Base-by-base conservation (phyloP, 2,888 invertebrate genomes). In the Torymus auratus region DNA sequence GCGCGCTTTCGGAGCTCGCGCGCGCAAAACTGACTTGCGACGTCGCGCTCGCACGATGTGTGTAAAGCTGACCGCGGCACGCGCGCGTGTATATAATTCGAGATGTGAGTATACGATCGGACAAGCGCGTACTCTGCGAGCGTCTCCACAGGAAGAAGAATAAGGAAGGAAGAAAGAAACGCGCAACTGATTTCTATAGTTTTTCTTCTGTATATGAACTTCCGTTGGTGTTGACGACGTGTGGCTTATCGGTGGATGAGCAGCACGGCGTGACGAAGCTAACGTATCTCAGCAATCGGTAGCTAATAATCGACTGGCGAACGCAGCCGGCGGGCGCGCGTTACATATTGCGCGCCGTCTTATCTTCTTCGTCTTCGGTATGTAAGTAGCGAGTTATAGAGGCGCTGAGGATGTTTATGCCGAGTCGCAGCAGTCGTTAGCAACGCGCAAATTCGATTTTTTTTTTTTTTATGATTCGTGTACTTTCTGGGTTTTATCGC, bases 281-380 rank as follows among this genome's bases (percentile, higher is more conserved):
- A 15, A 28, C 64, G 55, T 76, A 80, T 80, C 67, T 61, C 58
- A 28, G 17, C 41, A 64, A 79, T 80, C 80, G 71, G 76, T 52
- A 72, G 61, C 68, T 76, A 76, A 56, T 17, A 55, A 80, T 55
- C 71, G 70, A 62, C 74, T 74, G 68, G 62, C 64, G 20, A 58
- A 11, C 60, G 10, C 41, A 41, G 50, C 14, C 28, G 28, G 14
- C 15, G 60, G 20, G 41, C 67, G 78, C 23, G n/a, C 55, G 41
- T 72, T 78, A 56, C 77, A 78, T 72, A 72, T 60, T 17, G 28
- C 2, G 60, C 23, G 73, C 73, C 7, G 41, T 41, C 41, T 73
- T 79, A 73, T 73, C 79, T 80, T 62, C 20, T 23, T 52, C 52
- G 52, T 53, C 20, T 68, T 68, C 60, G 28, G 23, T 53, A 7